Conservation (phyloP, 2,113 vertebrate species). For the Dasyurus viverrinus region DNA sequence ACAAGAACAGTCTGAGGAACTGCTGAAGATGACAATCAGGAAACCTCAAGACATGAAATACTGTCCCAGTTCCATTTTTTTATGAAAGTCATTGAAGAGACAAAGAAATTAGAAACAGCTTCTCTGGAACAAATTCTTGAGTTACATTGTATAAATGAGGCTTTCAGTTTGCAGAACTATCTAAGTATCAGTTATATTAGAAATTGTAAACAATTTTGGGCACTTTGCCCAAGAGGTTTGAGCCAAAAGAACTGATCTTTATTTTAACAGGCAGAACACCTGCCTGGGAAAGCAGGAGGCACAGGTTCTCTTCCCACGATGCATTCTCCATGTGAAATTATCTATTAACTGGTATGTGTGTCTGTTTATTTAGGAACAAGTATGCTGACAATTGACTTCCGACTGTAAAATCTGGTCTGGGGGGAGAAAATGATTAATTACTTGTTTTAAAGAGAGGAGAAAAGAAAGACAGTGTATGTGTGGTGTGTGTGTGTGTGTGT, state of each 20-base stretch:
- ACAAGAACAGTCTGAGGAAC: background rate
- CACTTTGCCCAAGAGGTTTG: conserved; percentile 46
- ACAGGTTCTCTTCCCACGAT: conserved; percentile 61
- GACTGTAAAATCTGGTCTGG: conserved; percentile 67
- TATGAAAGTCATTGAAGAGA: conserved; percentile 19
- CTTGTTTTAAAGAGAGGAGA: conserved; percentile 31
- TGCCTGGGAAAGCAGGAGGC: conserved; percentile 71
- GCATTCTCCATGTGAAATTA: conserved; percentile 54
- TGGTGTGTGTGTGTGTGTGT: background rate
- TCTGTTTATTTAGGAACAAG: conserved; percentile 65
- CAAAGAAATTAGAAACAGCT: background rate
- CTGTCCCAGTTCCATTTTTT: background rate
- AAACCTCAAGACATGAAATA: background rate
- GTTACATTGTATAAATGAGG: conserved; percentile 37
- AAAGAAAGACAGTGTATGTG: conserved; percentile 3
- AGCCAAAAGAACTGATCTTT: conserved; percentile 38
- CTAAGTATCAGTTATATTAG: conserved; percentile 29
- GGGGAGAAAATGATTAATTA: conserved; percentile 71
- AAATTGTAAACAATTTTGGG: conserved; percentile 53
- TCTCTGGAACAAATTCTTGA: background rate
- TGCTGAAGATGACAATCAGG: background rate
- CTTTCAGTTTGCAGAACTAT: conserved; percentile 48
- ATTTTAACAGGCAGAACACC: conserved; percentile 62
- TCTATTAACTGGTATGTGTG: conserved; percentile 62
- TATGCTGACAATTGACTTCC: conserved; percentile 71